Conservation (phyloP, 2,888 invertebrate genomes). For the Eupelmus urozonus region DNA sequence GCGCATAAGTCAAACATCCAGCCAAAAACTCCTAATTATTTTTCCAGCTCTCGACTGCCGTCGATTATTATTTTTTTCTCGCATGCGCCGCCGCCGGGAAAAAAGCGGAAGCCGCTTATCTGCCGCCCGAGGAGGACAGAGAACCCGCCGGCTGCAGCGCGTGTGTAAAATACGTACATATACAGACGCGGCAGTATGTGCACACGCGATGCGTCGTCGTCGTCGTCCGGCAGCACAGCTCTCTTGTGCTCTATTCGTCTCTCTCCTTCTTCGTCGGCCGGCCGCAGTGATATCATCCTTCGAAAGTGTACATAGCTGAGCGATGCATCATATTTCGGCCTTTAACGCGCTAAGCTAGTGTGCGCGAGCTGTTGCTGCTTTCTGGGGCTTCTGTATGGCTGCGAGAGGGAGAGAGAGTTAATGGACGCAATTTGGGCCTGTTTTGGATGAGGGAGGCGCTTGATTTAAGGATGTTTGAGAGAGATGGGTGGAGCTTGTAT, state of each 20-base stretch:
- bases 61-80: constrained; percentile 17
- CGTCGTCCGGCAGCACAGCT: not conserved
- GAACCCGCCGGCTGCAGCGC: not conserved
- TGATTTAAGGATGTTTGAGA: no score
- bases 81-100: not conserved
- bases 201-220: not conserved
- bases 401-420: no score
- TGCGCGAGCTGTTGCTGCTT: no score
- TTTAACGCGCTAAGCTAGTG: no score
- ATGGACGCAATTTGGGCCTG: no score
- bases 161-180: not conserved
- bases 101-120: constrained; percentile 53
- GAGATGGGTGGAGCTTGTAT: no score
- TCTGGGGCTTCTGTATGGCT: no score
- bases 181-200: not conserved
- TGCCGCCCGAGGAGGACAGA: not conserved
- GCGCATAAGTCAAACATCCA: not conserved
- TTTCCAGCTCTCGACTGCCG: constrained; percentile 3
- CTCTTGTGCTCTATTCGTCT: not conserved
- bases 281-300: constrained; percentile 69
- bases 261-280: not conserved
- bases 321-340: constrained; percentile 71
- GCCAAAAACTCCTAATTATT: constrained; percentile 4
- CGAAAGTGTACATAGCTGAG: constrained; percentile 70
- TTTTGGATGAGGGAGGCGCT: no score